phyloP scores from a whole-genome alignment of 2,113 vertebrate species.

The Apus apus region DNA sequence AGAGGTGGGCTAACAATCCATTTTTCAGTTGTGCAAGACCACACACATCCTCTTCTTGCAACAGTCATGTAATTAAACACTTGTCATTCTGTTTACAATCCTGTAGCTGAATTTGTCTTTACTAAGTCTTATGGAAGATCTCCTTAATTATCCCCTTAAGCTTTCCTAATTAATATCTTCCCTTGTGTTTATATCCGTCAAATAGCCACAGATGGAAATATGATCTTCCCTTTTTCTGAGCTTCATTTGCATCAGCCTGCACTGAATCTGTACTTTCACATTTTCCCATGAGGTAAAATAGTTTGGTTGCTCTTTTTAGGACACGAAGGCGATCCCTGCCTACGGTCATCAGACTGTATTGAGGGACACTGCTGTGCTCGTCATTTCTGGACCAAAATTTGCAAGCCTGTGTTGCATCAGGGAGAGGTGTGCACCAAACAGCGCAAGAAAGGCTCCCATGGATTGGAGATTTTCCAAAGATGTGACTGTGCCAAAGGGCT shows the following conservation, averaged over 20 bases:
- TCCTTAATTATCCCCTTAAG: not conserved
- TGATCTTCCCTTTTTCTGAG: not conserved
- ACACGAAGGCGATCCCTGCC: slow-evolving; percentile 90
- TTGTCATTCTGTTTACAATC: not conserved
- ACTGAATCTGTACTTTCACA: not conserved
- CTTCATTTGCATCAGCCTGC: not conserved
- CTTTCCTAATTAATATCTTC: not conserved
- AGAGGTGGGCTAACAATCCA: not conserved
- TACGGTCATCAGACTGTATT: slow-evolving; percentile 90
- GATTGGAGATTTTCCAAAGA: slow-evolving; percentile 94
- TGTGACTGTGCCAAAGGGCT: slow-evolving; percentile 96
- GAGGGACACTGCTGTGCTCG: slow-evolving; percentile 94
- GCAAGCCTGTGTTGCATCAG: slow-evolving; percentile 92
- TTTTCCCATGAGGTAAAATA: not conserved
- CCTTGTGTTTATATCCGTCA: not conserved
- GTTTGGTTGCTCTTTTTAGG: slow-evolving; percentile 72
- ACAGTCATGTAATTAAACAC: not conserved
- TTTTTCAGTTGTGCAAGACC: not conserved
- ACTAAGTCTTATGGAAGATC: not conserved
- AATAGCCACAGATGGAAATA: not conserved
- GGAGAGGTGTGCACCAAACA: slow-evolving; percentile 94
- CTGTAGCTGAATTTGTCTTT: not conserved
- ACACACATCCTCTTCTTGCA: not conserved
- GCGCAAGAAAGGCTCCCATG: slow-evolving; percentile 91
- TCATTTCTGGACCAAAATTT: slow-evolving; percentile 98